phyloP scores from a whole-genome alignment of 2,113 vertebrate species.

The Halichoeres trimaculatus region DNA sequence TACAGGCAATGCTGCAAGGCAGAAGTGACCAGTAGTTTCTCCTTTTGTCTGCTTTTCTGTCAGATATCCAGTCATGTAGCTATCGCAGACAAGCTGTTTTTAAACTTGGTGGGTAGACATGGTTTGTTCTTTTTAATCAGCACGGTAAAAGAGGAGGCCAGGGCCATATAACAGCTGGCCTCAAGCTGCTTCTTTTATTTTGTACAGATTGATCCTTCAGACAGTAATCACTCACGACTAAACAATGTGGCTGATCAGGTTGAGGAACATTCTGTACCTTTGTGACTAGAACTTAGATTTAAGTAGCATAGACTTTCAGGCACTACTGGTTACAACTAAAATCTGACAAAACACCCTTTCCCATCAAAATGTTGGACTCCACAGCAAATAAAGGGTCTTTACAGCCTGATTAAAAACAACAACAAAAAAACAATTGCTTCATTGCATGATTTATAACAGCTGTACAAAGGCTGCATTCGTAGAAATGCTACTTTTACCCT shows the following conservation, averaged over 20 bases:
- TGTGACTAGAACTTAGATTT: not conserved
- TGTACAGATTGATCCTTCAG: not conserved
- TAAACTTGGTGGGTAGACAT: not conserved
- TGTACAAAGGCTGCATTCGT: too few relatives aligned
- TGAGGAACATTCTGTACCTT: not conserved
- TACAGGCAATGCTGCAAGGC: conserved; percentile 27
- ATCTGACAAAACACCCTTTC: too few relatives aligned
- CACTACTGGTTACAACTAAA: not conserved
- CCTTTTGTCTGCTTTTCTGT: conserved; percentile 4
- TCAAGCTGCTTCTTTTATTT: not conserved
- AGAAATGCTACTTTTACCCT: too few relatives aligned
- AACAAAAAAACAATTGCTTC: too few relatives aligned
- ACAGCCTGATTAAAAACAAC: too few relatives aligned
- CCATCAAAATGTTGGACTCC: not conserved
- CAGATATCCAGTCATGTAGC: not conserved
- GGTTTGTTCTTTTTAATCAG: conserved; percentile 31
- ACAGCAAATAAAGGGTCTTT: too few relatives aligned
- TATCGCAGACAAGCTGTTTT: not conserved
- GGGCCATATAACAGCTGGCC: not conserved
- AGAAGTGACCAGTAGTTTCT: conserved; percentile 16
- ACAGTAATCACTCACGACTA: not conserved
- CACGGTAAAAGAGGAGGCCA: not conserved
- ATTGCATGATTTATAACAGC: too few relatives aligned
- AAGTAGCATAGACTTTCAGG: not conserved
- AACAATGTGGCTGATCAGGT: not conserved